These are phyloP conservation scores for Corythaeola cristata DNA, from an alignment of 2,113 vertebrate genomes.

Conservation along the genomic window DNA sequence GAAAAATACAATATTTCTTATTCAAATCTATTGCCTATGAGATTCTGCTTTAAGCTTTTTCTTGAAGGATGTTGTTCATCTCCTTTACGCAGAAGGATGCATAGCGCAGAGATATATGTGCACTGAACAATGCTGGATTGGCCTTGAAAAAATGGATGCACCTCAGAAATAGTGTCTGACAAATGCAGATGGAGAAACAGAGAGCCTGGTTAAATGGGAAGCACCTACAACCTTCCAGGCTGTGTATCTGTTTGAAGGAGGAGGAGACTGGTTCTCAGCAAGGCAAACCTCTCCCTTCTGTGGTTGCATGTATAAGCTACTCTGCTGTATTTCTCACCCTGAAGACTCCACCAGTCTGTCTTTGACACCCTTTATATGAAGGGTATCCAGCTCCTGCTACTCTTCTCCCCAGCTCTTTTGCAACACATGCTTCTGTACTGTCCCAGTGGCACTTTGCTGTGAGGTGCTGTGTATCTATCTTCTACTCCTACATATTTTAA, in stretches of 20 bases:
- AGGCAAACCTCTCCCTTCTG: background rate
- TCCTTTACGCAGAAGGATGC: constrained; percentile 18
- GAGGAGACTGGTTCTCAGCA: background rate
- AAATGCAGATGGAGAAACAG: background rate
- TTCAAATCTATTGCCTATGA: constrained; percentile 22
- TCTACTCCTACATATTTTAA: background rate
- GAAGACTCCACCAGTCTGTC: background rate
- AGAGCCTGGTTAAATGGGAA: background rate
- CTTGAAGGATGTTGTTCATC: constrained; percentile 46
- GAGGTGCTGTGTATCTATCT: background rate
- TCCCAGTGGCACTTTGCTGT: background rate
- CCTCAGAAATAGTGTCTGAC: background rate
- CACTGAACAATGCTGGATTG: background rate
- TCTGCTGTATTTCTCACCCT: background rate
- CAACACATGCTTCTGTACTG: background rate
- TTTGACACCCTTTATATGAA: background rate
- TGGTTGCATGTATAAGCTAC: background rate
- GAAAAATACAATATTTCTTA: constrained; percentile 55
- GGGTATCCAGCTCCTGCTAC: background rate
- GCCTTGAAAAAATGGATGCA: background rate
- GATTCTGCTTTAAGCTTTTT: constrained; percentile 47
- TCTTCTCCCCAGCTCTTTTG: background rate
- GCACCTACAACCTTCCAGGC: background rate
- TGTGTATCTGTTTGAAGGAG: background rate
- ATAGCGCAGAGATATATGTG: background rate